Evolutionary conservation across 2,113 vertebrate genomes (phyloP).

Genomic region (Hystrix brachyura): DNA sequence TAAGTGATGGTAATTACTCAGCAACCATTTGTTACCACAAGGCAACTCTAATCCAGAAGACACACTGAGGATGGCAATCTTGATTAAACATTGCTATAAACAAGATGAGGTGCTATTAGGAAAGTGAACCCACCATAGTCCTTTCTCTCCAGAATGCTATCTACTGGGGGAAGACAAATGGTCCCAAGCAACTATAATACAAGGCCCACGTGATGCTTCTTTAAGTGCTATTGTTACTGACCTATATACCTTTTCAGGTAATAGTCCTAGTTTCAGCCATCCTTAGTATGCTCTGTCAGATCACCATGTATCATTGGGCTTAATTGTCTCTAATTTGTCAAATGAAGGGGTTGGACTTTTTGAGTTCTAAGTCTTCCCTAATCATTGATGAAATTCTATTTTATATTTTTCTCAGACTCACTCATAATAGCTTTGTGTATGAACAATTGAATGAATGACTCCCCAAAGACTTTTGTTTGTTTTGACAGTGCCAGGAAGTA

Average conservation of each 20-base stretch:
- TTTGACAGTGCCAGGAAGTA: constrained; percentile 11
- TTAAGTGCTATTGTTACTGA: background rate
- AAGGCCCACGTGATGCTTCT: background rate
- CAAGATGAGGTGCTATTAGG: background rate
- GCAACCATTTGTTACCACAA: background rate
- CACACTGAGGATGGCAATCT: background rate
- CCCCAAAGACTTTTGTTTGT: background rate
- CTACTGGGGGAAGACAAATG: background rate
- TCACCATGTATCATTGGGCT: background rate
- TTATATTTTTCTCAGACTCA: constrained; percentile 7
- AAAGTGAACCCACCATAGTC: background rate
- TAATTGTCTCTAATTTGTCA: background rate
- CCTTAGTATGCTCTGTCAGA: background rate
- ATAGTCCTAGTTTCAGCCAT: background rate
- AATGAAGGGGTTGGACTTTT: background rate
- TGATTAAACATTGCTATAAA: background rate
- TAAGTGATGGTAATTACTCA: background rate
- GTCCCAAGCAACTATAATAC: background rate
- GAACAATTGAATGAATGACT: constrained; percentile 1
- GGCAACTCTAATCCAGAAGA: background rate
- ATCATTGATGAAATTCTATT: constrained; percentile 45
- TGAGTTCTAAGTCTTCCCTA: background rate
- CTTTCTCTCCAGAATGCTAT: background rate
- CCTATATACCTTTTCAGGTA: background rate
- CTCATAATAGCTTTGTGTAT: background rate